These are phyloP conservation scores for Drosophila athabasca DNA, from an alignment of 1,140 invertebrate genomes.

Conservation along the genomic window DNA sequence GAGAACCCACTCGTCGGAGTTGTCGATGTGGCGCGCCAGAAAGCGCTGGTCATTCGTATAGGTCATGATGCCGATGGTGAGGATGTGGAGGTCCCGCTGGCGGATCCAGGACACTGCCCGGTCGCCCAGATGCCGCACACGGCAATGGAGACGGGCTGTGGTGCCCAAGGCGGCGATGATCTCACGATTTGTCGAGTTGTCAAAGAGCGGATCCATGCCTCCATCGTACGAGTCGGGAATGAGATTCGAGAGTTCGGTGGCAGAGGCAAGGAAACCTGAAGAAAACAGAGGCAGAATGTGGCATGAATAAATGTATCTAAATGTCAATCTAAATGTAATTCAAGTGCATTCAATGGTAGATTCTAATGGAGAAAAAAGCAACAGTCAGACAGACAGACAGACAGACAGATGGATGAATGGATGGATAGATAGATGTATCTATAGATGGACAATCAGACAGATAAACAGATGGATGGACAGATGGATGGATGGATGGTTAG, in stretches of 20 bases:
- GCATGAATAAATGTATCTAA: slow-evolving; percentile 64
- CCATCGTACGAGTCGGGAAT: slow-evolving; percentile 73
- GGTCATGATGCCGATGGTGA: slow-evolving; percentile 90
- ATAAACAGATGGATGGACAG: too few species aligned
- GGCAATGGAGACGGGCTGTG: slow-evolving; percentile 92
- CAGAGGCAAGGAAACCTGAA: slow-evolving; percentile 36
- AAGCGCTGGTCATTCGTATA: slow-evolving; percentile 92
- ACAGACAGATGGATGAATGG: background rate
- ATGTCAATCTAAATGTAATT: slow-evolving; percentile 78
- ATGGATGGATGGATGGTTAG: too few species aligned
- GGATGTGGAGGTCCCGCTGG: slow-evolving; percentile 89
- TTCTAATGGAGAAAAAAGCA: slow-evolving; percentile 12
- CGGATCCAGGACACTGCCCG: slow-evolving; percentile 92
- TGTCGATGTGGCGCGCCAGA: slow-evolving; percentile 90
- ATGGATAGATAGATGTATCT: slow-evolving; percentile 4
- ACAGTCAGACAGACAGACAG: slow-evolving; percentile 27
- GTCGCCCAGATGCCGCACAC: slow-evolving; percentile 92
- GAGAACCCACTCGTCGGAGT: slow-evolving; percentile 93
- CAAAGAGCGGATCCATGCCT: slow-evolving; percentile 90
- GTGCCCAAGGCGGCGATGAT: slow-evolving; percentile 93
- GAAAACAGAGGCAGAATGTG: slow-evolving; percentile 4
- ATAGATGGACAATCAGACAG: slow-evolving; percentile 12
- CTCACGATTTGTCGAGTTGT: slow-evolving; percentile 92
- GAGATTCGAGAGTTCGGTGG: slow-evolving; percentile 70
- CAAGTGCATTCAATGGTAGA: slow-evolving; percentile 64